Evolutionary conservation across 2,797 vertebrate species (phyloP), one percentile per base, ranked within the genome.

Genomic region (Synanceia verrucosa): DNA sequence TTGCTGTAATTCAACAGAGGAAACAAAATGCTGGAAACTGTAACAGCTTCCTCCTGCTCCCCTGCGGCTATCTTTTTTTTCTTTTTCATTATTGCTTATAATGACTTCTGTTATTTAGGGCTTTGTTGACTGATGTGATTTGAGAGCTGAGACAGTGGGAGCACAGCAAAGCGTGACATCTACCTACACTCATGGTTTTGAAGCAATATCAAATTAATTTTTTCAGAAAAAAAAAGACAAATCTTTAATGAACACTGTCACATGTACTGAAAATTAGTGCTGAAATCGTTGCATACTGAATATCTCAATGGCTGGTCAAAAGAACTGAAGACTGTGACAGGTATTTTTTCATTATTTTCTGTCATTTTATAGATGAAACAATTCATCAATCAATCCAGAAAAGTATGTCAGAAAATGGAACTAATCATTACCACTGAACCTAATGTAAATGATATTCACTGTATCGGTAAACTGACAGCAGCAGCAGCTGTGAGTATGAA

Each of bases 91-190:
- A 63, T 52, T 16, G 43, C 52, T 57, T 67, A 63, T 43, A 2
- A 43, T 43, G 11, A 48, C 60, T 37, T 34, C 2, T 2, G 56
- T n/a, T 47, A 3, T 31, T 39, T 33, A 37, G 36, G 10, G 6
- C 21, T 78, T 75, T 56, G 36, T 65, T 11, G 21, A 53, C 31
- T 47, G 41, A 57, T 61, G 7, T 19, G 39, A 71, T 74, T 61
- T 0, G 44, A 74, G 67, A 75, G 65, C 74, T 77, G 76, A 79
- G 81, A 58, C 69, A 36, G n/a, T 16, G 43, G 61, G 60, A 66
- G 33, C 33, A 33, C 1, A 57, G 59, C 70, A 60, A 73, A 76
- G 67, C 58, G 43, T 10, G 56, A 33, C 39, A 41, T 60, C 9
- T 26, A 33, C 37, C 9, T 26, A 33, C 37, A 64, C 19, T 46